Percentiles rank a stretch among this genome's conserved stretches.
Evolutionary conservation across 2,797 vertebrate species (phyloP).

Genomic region (Meriones psammophilus): DNA sequence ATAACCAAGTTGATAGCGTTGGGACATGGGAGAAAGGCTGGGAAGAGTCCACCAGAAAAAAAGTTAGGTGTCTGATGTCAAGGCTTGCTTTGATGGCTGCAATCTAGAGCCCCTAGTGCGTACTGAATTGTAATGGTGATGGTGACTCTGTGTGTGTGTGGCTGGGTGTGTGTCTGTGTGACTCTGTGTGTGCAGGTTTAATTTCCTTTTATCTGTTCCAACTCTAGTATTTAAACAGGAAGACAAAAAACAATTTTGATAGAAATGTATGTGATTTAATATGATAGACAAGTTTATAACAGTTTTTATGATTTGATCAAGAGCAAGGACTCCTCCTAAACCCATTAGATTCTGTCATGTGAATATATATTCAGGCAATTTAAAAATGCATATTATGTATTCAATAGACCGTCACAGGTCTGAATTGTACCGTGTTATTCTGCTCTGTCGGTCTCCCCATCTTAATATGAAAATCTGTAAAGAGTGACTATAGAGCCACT

Average conservation of each 20-base stretch:
- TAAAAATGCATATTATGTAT: slow-evolving; percentile 86
- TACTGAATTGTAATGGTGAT: slow-evolving; percentile 56
- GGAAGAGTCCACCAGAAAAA: background rate
- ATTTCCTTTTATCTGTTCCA: slow-evolving; percentile 79
- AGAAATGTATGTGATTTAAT: slow-evolving; percentile 82
- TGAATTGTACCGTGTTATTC: slow-evolving; percentile 84
- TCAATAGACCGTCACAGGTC: slow-evolving; percentile 83
- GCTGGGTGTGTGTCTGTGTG: too few relatives aligned
- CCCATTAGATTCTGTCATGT: slow-evolving; percentile 86
- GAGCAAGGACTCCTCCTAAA: slow-evolving; percentile 86
- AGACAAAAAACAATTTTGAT: slow-evolving; percentile 83
- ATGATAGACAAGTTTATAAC: slow-evolving; percentile 88
- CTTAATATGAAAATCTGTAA: slow-evolving; percentile 77
- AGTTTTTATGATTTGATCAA: slow-evolving; percentile 89
- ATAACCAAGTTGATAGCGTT: background rate
- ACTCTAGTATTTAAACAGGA: slow-evolving; percentile 81
- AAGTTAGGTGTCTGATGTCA: slow-evolving; percentile 28
- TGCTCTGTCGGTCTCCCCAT: slow-evolving; percentile 68
- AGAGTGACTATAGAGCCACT: slow-evolving; percentile 65
- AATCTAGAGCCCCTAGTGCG: slow-evolving; percentile 64
- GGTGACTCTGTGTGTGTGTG: background rate
- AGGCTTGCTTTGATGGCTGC: slow-evolving; percentile 56
- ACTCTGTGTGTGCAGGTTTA: background rate
- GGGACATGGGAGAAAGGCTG: background rate
- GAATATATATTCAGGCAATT: slow-evolving; percentile 88